Percentiles rank a stretch among this genome's conserved stretches.
Conservation (phyloP, 2,888 invertebrate species). For the Oscheius sp. region DNA sequence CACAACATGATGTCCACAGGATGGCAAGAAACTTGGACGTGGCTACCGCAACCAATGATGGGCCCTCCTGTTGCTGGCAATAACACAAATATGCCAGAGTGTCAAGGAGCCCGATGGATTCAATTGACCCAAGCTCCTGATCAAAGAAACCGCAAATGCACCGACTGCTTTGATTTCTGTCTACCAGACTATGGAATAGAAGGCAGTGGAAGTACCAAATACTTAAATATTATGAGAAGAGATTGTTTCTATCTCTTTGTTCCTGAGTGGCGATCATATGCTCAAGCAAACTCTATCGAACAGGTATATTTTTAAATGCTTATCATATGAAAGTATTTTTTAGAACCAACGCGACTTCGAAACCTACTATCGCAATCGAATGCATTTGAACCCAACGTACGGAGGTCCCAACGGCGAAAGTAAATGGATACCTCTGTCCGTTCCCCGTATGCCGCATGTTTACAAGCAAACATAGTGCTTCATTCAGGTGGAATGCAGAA, state of each 20-base stretch:
- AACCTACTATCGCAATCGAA: slow-evolving; percentile 56
- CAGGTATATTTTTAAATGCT: slow-evolving; percentile 43
- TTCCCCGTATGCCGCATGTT: slow-evolving; percentile 17
- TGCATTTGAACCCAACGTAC: slow-evolving; percentile 28
- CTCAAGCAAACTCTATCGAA: slow-evolving; percentile 59
- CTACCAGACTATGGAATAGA: slow-evolving; percentile 69
- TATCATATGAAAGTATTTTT: slow-evolving; percentile 4
- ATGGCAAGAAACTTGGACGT: slow-evolving; percentile 36
- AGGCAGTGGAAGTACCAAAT: slow-evolving; percentile 45
- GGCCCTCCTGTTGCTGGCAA: slow-evolving; percentile 42
- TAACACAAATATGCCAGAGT: slow-evolving; percentile 64
- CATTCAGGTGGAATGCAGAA: neutral
- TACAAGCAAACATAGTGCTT: neutral
- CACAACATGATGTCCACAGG: slow-evolving; percentile 21
- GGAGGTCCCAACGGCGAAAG: slow-evolving; percentile 33
- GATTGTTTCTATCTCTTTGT: slow-evolving; percentile 71
- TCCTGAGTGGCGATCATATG: slow-evolving; percentile 70
- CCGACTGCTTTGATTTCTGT: slow-evolving; percentile 71
- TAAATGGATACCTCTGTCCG: slow-evolving; percentile 41
- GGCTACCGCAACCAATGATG: slow-evolving; percentile 18
- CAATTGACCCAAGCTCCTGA: slow-evolving; percentile 57
- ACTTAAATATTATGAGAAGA: slow-evolving; percentile 65
- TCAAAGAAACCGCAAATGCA: slow-evolving; percentile 67
- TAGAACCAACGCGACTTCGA: slow-evolving; percentile 66
- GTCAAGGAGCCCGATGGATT: slow-evolving; percentile 67